These are phyloP conservation scores for Temnopleurus reevesii DNA, from an alignment of 53 echinoderm and acorn worm species.

Conservation along the genomic window DNA sequence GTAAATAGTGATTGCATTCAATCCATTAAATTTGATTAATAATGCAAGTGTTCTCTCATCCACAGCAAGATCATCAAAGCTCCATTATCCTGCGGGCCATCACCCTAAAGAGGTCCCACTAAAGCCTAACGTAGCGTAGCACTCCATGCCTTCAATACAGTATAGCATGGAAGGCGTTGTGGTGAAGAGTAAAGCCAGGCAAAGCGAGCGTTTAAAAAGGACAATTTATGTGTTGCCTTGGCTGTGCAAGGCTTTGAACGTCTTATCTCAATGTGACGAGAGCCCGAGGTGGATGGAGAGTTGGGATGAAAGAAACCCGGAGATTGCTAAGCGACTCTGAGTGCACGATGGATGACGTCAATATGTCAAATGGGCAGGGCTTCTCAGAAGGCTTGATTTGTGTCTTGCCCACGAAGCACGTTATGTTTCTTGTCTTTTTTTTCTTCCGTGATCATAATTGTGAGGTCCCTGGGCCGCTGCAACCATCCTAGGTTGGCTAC, in stretches of 20 bases:
- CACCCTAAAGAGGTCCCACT: background rate
- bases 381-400: slow-evolving; percentile 32
- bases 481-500: no score
- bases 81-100: background rate
- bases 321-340: background rate
- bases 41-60: background rate
- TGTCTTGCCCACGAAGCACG: background rate
- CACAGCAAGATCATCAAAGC: background rate
- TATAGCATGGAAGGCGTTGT: background rate
- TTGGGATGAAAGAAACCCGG: background rate
- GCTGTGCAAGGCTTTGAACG: background rate
- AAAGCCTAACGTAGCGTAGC: background rate
- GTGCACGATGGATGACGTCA: slow-evolving; percentile 24
- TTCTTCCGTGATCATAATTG: background rate
- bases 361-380: background rate
- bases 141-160: background rate
- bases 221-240: slow-evolving; percentile 26
- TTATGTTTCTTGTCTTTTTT: background rate
- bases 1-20: background rate
- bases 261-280: slow-evolving; percentile 14
- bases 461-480: background rate
- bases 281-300: background rate
- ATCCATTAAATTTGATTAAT: background rate
- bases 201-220: background rate
- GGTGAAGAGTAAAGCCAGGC: background rate